Conservation (phyloP, 2,113 vertebrate genomes). For the Cairina moschata region DNA sequence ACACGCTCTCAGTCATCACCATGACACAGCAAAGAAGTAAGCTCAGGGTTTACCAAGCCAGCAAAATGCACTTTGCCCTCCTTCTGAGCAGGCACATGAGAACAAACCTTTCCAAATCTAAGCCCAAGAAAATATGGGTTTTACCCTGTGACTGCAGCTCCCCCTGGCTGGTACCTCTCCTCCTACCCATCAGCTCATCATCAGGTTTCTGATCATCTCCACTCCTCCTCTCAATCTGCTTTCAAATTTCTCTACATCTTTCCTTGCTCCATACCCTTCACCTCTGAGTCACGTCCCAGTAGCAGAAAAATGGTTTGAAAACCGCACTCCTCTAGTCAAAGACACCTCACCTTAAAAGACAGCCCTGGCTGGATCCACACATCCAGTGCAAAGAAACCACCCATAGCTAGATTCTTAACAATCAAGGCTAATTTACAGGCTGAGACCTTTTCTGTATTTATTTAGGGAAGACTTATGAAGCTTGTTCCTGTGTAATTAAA, state of each 20-base stretch:
- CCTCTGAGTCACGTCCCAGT: not conserved
- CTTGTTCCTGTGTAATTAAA: not conserved
- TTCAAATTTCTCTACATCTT: not conserved
- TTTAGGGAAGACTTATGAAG: not conserved
- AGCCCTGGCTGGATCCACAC: not conserved
- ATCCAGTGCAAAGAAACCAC: not conserved
- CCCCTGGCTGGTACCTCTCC: not conserved
- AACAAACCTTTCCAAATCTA: not conserved
- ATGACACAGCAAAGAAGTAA: not conserved
- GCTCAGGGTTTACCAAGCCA: not conserved
- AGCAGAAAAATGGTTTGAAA: not conserved
- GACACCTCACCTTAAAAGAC: not conserved
- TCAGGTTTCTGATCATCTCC: not conserved
- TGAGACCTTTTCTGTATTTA: not conserved
- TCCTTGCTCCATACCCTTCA: not conserved
- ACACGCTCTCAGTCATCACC: not conserved
- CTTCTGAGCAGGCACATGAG: not conserved
- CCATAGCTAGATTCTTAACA: not conserved
- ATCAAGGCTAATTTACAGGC: not conserved
- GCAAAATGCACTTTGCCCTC: not conserved
- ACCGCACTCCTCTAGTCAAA: not conserved
- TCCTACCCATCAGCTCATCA: not conserved
- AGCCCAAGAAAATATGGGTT: accelerated
- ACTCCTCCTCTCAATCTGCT: not conserved
- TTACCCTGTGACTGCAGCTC: not conserved